These are phyloP conservation scores for Oceanodroma tethys DNA, from an alignment of 2,113 vertebrate genomes.

Conservation along the genomic window DNA sequence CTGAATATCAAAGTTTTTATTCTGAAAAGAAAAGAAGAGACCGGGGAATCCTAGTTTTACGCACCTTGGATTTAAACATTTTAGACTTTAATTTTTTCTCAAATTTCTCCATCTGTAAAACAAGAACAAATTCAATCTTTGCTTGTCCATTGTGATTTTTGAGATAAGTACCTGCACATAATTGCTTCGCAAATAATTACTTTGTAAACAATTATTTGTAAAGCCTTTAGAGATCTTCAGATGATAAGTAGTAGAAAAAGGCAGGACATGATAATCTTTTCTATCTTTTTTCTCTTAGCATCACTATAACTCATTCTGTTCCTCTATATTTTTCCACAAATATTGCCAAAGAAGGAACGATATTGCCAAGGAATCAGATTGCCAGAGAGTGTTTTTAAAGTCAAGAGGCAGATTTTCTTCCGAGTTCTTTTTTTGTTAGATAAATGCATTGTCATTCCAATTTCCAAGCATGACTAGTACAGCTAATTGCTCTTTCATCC, in stretches of 20 bases:
- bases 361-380: not conserved
- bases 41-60: not conserved
- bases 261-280: not conserved
- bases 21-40: not conserved
- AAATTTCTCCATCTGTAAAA: not conserved
- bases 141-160: not conserved
- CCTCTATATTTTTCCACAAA: not conserved
- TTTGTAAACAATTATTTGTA: not conserved
- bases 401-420: constrained; percentile 3
- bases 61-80: not conserved
- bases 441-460: not conserved
- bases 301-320: not conserved
- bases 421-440: not conserved
- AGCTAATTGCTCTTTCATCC: not conserved
- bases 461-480: not conserved
- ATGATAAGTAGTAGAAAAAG: not conserved
- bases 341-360: not conserved
- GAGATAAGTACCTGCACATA: not conserved
- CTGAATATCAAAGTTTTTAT: not conserved
- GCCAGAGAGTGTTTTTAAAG: not conserved
- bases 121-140: not conserved
- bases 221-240: not conserved
- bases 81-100: not conserved
- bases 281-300: not conserved
- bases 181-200: not conserved